phyloP scores from a whole-genome alignment of 2,888 invertebrate species.

The Orthosia cruda region DNA sequence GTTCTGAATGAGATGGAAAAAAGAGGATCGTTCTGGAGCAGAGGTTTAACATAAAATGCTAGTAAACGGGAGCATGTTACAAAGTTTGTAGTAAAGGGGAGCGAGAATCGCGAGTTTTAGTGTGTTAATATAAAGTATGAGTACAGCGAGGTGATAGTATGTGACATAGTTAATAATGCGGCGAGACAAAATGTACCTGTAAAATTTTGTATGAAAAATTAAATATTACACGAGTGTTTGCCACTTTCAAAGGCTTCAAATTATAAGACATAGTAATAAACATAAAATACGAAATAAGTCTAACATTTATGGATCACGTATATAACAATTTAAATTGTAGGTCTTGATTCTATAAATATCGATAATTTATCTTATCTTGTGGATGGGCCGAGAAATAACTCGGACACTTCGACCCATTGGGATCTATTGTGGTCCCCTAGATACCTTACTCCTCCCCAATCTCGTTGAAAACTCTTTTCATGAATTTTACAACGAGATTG shows the following conservation, averaged over 20 bases:
- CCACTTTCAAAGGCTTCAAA: background rate
- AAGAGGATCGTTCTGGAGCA: constrained; percentile 58
- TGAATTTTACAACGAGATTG: no score
- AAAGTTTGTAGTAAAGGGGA: constrained; percentile 48
- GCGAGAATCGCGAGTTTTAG: constrained; percentile 49
- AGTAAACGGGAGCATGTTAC: constrained; percentile 65
- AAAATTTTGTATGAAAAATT: constrained; percentile 23
- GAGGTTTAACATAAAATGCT: constrained; percentile 72
- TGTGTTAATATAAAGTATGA: constrained; percentile 55
- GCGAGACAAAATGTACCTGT: constrained; percentile 27
- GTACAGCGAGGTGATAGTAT: constrained; percentile 38
- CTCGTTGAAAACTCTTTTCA: no score
- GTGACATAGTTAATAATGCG: constrained; percentile 36
- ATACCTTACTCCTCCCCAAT: no score
- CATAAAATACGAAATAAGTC: background rate
- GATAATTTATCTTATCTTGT: no score
- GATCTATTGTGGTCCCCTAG: no score
- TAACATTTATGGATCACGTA: background rate
- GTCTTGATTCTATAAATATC: no score
- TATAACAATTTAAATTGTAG: no score
- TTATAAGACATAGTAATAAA: background rate
- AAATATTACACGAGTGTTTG: constrained; percentile 2
- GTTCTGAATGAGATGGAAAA: constrained; percentile 70
- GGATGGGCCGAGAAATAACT: no score
- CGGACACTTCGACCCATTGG: no score